Base-by-base conservation (phyloP, 2,113 vertebrate genomes). In the Pteronura brasiliensis region DNA sequence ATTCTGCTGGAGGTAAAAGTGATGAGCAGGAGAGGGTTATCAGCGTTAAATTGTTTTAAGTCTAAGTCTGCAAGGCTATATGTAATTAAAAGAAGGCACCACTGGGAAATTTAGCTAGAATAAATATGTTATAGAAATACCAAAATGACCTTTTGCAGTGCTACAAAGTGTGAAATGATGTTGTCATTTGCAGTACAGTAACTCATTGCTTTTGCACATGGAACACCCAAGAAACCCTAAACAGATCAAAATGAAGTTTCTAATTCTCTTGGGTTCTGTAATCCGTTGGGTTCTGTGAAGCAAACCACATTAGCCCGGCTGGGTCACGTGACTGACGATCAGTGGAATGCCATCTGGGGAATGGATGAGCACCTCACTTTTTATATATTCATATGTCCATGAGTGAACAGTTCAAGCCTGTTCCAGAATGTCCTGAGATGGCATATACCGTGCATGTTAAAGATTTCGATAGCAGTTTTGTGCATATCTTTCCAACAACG, bases 401-500 rank as follows among this genome's bases (percentile, higher is more conserved):
- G 81, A 91, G 57, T 87, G 89, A 97, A 49, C 85, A 96, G 86
- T 96, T 98, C 88, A 71, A 65, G 52, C 36, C 81, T 97, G 83
- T 80, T 97, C 95, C 25, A 27, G 34, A 97, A 55, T 93, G 87
- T 67, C 52, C 67, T 59, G 77, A 95, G 85, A 80, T 79, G 59
- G 67, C 63, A 90, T 87, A 84, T 92, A 36, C 18, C 49, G 42
- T 97, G 31, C 94, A 63, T 55, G 21, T 97, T 96, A 84, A 93
- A 97, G 76, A 90, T 88, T 55, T 94, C 90, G 71, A 81, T 90
- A 96, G 63, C 72, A 96, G 65, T 97, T 59, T 83, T 97, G 76
- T 97, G 89, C 97, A n/a, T 96, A 88, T 82, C 77, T 97, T 97
- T 92, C 96, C 96, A 89, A 96, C 93, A 88, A 88, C 89, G 59